Percentiles rank a stretch among this genome's conserved stretches.
These are phyloP conservation scores for Parauchenoglanis punctatus DNA, from an alignment of 2,797 vertebrate species.

Conservation along the genomic window DNA sequence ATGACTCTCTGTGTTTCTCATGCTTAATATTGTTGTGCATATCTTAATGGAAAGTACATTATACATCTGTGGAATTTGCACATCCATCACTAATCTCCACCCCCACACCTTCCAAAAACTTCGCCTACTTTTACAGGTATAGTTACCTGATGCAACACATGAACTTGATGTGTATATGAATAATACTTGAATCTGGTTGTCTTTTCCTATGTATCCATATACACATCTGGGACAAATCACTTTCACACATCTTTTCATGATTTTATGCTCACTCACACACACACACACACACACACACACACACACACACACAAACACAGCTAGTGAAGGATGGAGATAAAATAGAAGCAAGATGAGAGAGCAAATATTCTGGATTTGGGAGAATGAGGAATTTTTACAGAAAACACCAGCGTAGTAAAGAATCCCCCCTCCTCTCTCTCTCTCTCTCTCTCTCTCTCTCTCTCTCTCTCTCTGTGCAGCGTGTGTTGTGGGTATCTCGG, in stretches of 20 bases:
- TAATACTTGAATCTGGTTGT: neutral
- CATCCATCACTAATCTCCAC: neutral
- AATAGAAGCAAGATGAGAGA: neutral
- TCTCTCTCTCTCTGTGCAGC: constrained; percentile 17
- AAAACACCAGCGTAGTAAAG: neutral
- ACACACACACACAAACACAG: constrained; percentile 8
- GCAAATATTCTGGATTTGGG: neutral
- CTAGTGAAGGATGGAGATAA: neutral
- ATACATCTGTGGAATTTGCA: neutral
- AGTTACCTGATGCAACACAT: neutral
- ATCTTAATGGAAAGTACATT: neutral
- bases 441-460: constrained; percentile 7
- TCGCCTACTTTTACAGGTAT: constrained; percentile 8
- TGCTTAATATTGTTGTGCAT: neutral
- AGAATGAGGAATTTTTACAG: neutral
- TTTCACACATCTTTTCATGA: neutral
- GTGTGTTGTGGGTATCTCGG: constrained; percentile 49
- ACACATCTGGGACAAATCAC: neutral
- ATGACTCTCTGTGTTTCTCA: neutral
- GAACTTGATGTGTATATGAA: neutral
- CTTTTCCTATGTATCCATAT: neutral
- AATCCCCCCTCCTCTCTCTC: neutral
- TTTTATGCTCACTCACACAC: neutral
- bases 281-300: neutral
- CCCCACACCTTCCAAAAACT: neutral